Evolutionary conservation across 1,140 invertebrate genomes (phyloP).

Genomic region (Drosophila kikkawai): DNA sequence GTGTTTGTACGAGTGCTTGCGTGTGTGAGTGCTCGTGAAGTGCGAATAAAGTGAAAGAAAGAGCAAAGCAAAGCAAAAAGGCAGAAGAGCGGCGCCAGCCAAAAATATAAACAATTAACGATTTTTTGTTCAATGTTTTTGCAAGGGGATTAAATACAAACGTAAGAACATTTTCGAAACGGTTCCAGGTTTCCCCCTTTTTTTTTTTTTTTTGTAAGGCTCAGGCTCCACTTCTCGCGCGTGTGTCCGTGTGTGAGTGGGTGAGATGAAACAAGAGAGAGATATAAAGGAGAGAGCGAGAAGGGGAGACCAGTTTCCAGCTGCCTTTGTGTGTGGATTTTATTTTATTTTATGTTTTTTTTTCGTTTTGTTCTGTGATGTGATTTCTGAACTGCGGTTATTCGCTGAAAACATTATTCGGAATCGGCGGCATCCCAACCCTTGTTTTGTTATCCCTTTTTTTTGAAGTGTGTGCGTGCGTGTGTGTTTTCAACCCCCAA

Average conservation of each 20-base stretch:
- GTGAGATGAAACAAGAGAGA: slow-evolving; percentile 19
- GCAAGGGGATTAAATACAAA: background rate
- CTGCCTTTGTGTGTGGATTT: slow-evolving; percentile 47
- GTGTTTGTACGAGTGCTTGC: slow-evolving; percentile 8
- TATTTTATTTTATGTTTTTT: slow-evolving; percentile 15
- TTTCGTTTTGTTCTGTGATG: slow-evolving; percentile 26
- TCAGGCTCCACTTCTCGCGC: slow-evolving; percentile 13
- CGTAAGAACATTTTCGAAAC: slow-evolving; percentile 9
- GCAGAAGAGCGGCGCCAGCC: slow-evolving; percentile 37
- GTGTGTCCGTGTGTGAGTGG: slow-evolving; percentile 21
- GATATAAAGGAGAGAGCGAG: slow-evolving; percentile 1
- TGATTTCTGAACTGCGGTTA: slow-evolving; percentile 32
- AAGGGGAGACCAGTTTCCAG: slow-evolving; percentile 32
- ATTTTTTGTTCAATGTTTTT: background rate
- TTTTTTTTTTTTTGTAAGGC: slow-evolving; percentile 10
- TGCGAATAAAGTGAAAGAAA: slow-evolving; percentile 39
- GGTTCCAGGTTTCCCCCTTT: slow-evolving; percentile 13
- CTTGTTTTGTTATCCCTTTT: slow-evolving; percentile 74
- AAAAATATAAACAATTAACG: slow-evolving; percentile 50
- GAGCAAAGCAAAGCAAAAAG: slow-evolving; percentile 49
- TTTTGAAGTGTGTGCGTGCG: slow-evolving; percentile 28
- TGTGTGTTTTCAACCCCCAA: slow-evolving; percentile 67
- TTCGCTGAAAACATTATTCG: slow-evolving; percentile 30
- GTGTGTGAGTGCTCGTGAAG: slow-evolving; percentile 43
- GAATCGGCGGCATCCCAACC: slow-evolving; percentile 38